Conservation (phyloP, 2,113 vertebrate genomes). For the Oxyura jamaicensis region DNA sequence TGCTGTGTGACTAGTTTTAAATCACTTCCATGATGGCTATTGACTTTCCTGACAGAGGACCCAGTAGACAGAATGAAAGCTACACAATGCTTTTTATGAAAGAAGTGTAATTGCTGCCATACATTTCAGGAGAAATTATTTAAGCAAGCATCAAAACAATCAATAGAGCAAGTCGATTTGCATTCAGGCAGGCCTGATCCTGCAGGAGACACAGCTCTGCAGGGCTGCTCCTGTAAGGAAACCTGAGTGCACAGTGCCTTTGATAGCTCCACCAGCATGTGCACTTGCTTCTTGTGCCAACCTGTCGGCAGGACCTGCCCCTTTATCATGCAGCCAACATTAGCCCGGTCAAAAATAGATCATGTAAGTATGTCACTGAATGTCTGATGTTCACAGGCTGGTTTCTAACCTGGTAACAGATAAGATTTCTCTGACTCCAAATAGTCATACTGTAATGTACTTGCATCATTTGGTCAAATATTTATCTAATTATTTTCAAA, state of each 20-base stretch:
- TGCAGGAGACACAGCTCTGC: not conserved
- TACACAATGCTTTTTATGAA: not conserved
- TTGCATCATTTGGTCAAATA: not conserved
- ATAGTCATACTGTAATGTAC: not conserved
- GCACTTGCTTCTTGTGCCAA: not conserved
- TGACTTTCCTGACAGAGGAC: not conserved
- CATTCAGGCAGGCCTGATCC: not conserved
- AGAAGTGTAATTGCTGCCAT: not conserved
- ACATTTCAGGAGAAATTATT: not conserved
- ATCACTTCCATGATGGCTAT: not conserved
- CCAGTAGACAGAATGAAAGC: not conserved
- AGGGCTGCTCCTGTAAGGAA: not conserved
- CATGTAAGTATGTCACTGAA: not conserved
- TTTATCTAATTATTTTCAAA: constrained; percentile 6
- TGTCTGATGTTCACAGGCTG: not conserved
- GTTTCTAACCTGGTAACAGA: not conserved
- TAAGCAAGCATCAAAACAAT: not conserved
- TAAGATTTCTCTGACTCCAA: not conserved
- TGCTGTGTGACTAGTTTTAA: not conserved
- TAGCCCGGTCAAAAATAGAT: not conserved
- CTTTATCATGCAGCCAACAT: not conserved
- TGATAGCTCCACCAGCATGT: rapidly evolving
- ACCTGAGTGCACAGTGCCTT: not conserved
- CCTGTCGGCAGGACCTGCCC: not conserved
- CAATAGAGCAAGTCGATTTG: not conserved